phyloP scores from a whole-genome alignment of 2,888 invertebrate species.

The Dinocampus coccinellae region DNA sequence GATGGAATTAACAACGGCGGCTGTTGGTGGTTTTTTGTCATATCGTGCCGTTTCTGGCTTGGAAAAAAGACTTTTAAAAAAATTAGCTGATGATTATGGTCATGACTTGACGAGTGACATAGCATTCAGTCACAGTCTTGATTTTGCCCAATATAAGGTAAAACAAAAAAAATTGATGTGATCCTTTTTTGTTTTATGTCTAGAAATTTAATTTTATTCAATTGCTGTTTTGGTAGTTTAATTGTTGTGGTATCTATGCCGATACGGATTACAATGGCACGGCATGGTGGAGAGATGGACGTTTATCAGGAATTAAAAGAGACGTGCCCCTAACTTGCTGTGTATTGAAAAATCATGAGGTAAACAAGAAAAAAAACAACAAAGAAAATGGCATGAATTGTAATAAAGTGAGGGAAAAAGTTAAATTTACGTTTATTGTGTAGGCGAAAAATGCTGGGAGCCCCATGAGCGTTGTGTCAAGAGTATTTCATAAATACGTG shows the following conservation, averaged over 20 bases:
- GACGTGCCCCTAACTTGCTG: slow-evolving; percentile 67
- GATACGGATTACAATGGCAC: slow-evolving; percentile 68
- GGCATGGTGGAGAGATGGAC: slow-evolving; percentile 67
- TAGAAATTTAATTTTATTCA: neutral
- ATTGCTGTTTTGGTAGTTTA: slow-evolving; percentile 59
- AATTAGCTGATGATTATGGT: slow-evolving; percentile 66
- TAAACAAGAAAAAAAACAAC: slow-evolving; percentile 35
- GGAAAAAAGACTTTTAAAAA: slow-evolving; percentile 62
- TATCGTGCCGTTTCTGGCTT: slow-evolving; percentile 65
- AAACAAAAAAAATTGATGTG: neutral
- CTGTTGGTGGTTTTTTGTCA: slow-evolving; percentile 64
- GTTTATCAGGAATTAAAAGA: slow-evolving; percentile 56
- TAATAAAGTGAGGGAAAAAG: neutral
- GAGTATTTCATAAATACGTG: slow-evolving; percentile 65
- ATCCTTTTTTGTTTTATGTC: neutral
- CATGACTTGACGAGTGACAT: slow-evolving; percentile 60
- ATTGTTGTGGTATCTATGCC: slow-evolving; percentile 69
- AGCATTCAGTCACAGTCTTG: slow-evolving; percentile 69
- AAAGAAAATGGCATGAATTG: neutral
- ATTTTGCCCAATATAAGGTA: slow-evolving; percentile 70
- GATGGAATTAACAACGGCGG: slow-evolving; percentile 68
- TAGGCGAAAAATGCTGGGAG: slow-evolving; percentile 65
- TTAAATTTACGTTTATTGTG: neutral
- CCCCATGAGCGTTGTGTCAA: slow-evolving; percentile 66
- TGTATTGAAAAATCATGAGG: slow-evolving; percentile 62